phyloP scores from a whole-genome alignment of 1,140 invertebrate species.

The Sycophaga agraensis region DNA sequence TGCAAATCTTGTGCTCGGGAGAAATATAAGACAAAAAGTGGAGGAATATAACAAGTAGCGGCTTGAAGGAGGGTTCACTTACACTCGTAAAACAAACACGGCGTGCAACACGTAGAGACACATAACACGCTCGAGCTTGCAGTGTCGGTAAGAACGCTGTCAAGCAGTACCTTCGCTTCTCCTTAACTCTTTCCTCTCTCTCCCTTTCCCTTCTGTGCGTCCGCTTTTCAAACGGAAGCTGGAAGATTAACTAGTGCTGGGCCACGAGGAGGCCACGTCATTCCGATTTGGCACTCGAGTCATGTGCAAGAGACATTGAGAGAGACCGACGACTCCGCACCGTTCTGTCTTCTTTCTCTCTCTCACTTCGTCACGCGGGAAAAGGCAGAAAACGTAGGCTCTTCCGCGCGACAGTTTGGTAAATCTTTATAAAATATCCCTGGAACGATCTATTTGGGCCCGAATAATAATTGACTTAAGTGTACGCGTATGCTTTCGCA shows the following conservation, averaged over 20 bases:
- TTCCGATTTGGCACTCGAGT: slow-evolving; percentile 19
- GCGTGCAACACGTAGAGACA: slow-evolving; percentile 15
- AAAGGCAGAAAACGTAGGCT: slow-evolving; percentile 15
- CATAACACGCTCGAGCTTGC: slow-evolving; percentile 6
- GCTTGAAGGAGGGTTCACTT: neutral
- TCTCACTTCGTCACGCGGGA: neutral
- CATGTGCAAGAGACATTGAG: slow-evolving; percentile 19
- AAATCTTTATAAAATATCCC: slow-evolving; percentile 36
- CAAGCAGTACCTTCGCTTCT: slow-evolving; percentile 15
- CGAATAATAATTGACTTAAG: slow-evolving; percentile 35
- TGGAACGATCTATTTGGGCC: slow-evolving; percentile 23
- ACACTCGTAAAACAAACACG: neutral
- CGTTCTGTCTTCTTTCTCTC: neutral
- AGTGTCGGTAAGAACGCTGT: neutral
- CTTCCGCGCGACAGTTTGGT: slow-evolving; percentile 21
- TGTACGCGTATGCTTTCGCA: too few species aligned
- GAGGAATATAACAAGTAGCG: too few species aligned
- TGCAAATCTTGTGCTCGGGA: too few species aligned
- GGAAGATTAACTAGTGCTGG: too few species aligned
- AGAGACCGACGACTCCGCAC: neutral
- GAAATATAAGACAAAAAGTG: too few species aligned
- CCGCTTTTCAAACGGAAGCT: neutral
- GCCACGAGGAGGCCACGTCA: too few species aligned
- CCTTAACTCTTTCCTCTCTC: neutral
- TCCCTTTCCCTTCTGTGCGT: neutral